A percentile compares a stretch with the other conserved stretches of the same genome.
Conservation (phyloP, 35 echinoderm and acorn worm species). For the Ptychodera flava region DNA sequence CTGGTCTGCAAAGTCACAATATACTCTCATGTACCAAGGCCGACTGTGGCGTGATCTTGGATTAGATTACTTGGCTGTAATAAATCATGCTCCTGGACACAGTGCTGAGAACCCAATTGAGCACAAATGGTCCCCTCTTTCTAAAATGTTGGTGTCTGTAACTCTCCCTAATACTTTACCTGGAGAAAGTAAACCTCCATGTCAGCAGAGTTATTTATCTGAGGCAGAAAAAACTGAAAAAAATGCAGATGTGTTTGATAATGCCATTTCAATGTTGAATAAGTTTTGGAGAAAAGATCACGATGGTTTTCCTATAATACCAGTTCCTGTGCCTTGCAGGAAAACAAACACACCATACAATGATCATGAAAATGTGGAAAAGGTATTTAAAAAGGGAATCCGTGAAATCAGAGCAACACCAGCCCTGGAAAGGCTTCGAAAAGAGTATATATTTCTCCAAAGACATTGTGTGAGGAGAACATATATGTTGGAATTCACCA, state of each 20-base stretch:
- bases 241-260: conserved; percentile 14
- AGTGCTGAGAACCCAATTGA: conserved; percentile 39
- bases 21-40: conserved; percentile 2
- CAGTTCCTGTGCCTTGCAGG: background rate
- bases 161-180: background rate
- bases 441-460: background rate
- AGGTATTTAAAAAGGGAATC: background rate
- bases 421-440: background rate
- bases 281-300: conserved; percentile 5
- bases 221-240: conserved; percentile 3
- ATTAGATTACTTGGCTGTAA: conserved; percentile 10
- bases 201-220: conserved; percentile 4
- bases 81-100: conserved; percentile 18
- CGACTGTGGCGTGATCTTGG: conserved; percentile 8
- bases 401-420: background rate
- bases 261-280: conserved; percentile 3
- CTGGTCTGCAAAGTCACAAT: conserved; percentile 17
- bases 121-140: conserved; percentile 31
- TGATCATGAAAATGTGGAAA: background rate
- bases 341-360: conserved; percentile 1
- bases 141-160: conserved; percentile 25
- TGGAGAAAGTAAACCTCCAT: conserved; percentile 19
- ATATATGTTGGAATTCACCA: background rate
- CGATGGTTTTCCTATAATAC: background rate
- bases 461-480: background rate